Evolutionary conservation across 2,888 invertebrate species (phyloP).

Genomic region (Pseudococcus viburni): DNA sequence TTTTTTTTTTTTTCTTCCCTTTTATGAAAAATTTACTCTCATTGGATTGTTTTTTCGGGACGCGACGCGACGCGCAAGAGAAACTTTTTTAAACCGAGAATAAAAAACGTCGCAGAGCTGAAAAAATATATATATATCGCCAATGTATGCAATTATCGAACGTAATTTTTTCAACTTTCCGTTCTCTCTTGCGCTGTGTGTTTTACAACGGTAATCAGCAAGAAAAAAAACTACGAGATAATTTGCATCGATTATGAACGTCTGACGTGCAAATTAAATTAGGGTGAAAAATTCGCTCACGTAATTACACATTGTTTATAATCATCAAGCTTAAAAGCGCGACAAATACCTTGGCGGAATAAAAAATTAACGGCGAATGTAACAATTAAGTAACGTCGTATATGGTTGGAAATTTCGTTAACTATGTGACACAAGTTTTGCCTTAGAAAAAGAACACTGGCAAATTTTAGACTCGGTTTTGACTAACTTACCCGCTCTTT

Average conservation of each 20-base stretch:
- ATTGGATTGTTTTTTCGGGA: conserved; percentile 9
- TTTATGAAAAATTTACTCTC: conserved; percentile 1
- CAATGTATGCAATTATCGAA: conserved; percentile 5
- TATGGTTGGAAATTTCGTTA: background rate
- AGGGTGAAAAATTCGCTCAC: conserved; percentile 24
- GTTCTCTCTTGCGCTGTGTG: background rate
- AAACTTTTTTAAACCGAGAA: background rate
- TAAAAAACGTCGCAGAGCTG: background rate
- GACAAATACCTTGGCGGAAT: conserved; percentile 14
- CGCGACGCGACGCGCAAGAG: background rate
- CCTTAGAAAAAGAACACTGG: background rate
- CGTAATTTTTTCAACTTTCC: background rate
- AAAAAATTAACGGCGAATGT: conserved; percentile 35
- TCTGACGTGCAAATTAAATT: conserved; percentile 19
- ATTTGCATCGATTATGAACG: conserved; percentile 48
- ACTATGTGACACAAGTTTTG: conserved; percentile 15
- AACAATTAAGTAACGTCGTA: conserved; percentile 42
- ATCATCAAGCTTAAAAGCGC: conserved; percentile 34
- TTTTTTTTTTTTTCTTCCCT: too few species aligned
- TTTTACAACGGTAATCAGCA: background rate
- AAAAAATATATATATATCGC: background rate
- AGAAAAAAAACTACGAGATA: background rate
- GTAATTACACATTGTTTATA: conserved; percentile 39
- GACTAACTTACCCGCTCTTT: background rate
- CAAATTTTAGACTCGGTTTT: conserved; percentile 10